Evolutionary conservation across 2,113 vertebrate species (phyloP), one percentile per base, ranked within the genome.

Genomic region (Cathartes aura): DNA sequence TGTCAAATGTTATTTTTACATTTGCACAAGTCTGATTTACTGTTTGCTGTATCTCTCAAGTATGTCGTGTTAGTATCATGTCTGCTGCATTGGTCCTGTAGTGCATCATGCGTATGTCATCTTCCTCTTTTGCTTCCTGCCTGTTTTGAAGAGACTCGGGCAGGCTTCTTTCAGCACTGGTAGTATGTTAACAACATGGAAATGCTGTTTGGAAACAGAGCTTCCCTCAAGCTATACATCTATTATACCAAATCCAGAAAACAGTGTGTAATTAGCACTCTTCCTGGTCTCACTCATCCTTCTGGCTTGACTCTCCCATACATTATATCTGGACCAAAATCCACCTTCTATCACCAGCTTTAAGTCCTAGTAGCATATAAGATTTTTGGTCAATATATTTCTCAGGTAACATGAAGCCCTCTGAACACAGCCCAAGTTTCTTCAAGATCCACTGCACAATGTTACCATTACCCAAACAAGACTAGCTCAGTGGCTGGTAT

Each of bases 21-120:
- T 62, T 85, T 68, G 13, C 48, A 30, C 2, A 42, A 40, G 22
- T 47, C 23, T n/a, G 55, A 16, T 52, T 72, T 64, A n/a, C 8
- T 84, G 5, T 64, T 94, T 75, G 9, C 16, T 1, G 0, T 50
- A 4, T 34, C 21, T 76, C 34, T 93, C 59, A 72, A n/a, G 4
- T 21, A 26, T 42, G 34, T 76, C 29, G 56, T 29, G 32, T 20
- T 15, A 38, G 8, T 12, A 34, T 26, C 11, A 12, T 4, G 7
- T 45, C 50, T 47, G 34, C 26, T 47, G 47, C 12, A 23, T 22
- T 70, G 47, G 12, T 81, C 36, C 36, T 56, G 21, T 17, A 60
- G 32, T 5, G 4, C 19, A n/a, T n/a, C 19, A 13, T 0, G 0
- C 1, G 0, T 22, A 5, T 45, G 14, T 45, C 32, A 42, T 64